These are phyloP conservation scores for Scortum barcoo DNA, from an alignment of 2,113 vertebrate species.

Conservation along the genomic window DNA sequence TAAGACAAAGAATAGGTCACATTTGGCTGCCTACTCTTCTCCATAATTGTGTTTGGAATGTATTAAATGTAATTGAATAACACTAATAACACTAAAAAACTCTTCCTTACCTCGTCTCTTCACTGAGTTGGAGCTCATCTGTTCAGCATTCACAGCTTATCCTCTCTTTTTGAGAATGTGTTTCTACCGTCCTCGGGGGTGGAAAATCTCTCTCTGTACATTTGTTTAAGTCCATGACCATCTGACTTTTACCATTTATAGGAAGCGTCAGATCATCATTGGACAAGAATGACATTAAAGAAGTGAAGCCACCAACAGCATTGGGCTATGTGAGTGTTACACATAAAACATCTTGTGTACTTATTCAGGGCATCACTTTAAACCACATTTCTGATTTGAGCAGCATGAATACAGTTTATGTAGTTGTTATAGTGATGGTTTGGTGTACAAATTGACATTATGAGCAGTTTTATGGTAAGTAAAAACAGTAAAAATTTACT, in stretches of 20 bases:
- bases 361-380: not conserved
- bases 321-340: constrained; percentile 10
- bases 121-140: not conserved
- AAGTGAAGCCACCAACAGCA: constrained; percentile 11
- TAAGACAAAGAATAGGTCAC: not conserved
- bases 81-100: not conserved
- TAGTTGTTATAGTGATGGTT: not conserved
- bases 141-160: not conserved
- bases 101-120: not conserved
- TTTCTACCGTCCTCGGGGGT: not conserved
- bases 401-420: not conserved
- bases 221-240: too few species aligned
- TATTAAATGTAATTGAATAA: too few species aligned
- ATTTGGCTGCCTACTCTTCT: not conserved
- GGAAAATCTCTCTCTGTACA: not conserved
- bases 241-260: not conserved
- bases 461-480: not conserved
- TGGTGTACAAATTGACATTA: not conserved
- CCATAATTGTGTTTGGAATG: too few species aligned
- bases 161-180: not conserved
- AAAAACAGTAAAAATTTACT: too few species aligned
- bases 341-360: not conserved
- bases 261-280: not conserved
- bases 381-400: not conserved
- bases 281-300: not conserved